phyloP scores from a whole-genome alignment of 1,140 invertebrate genomes.

The Probaryconus sp. region DNA sequence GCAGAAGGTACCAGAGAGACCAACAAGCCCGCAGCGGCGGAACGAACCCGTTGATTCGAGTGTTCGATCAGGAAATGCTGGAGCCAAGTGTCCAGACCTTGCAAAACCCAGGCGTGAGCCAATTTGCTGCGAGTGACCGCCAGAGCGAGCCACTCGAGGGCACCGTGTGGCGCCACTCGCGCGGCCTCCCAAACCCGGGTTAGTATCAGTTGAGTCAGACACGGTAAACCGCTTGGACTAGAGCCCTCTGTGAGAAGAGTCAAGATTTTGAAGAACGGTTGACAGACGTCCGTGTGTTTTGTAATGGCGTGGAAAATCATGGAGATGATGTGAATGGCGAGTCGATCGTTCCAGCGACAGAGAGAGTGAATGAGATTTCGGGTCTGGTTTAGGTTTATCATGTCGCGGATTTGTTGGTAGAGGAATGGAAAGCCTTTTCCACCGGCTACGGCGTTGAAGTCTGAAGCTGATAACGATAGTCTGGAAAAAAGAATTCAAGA shows the following conservation, averaged over 20 bases:
- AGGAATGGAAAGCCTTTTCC: conserved; percentile 95
- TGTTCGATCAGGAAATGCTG: conserved; percentile 93
- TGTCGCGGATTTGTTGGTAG: conserved; percentile 95
- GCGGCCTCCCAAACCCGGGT: conserved; percentile 94
- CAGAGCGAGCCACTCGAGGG: conserved; percentile 93
- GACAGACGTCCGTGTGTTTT: conserved; percentile 92
- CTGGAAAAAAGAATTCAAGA: conserved; percentile 69
- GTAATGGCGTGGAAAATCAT: conserved; percentile 94
- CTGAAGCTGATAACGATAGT: conserved; percentile 86
- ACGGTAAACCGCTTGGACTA: conserved; percentile 87
- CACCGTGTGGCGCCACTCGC: conserved; percentile 92
- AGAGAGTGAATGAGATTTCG: conserved; percentile 94
- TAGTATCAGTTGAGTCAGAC: conserved; percentile 92
- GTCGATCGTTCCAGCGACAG: conserved; percentile 91
- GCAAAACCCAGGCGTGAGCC: conserved; percentile 92
- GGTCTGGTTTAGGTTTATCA: conserved; percentile 94
- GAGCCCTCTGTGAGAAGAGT: conserved; percentile 87
- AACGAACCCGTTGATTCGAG: conserved; percentile 89
- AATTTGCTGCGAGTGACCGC: conserved; percentile 90
- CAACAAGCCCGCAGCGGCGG: conserved; percentile 90
- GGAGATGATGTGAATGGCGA: conserved; percentile 90
- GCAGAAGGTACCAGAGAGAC: conserved; percentile 92
- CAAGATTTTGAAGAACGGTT: conserved; percentile 94
- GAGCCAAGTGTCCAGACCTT: conserved; percentile 91
- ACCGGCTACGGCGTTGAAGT: conserved; percentile 89